Evolutionary conservation across 2,113 vertebrate genomes (phyloP).

Genomic region (Bujurquina vittata): DNA sequence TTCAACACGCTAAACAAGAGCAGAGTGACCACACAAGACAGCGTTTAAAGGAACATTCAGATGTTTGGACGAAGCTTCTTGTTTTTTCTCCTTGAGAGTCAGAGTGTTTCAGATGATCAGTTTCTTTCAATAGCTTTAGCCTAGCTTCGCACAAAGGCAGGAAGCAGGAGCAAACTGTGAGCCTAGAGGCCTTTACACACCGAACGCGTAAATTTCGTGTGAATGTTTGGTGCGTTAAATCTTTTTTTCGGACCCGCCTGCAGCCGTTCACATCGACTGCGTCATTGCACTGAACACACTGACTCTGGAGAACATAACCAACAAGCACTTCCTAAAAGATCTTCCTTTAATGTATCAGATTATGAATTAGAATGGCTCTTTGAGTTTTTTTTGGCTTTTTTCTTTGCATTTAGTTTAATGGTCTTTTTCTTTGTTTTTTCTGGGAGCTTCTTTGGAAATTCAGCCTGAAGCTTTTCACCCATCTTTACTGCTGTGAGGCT

Average conservation of each 20-base stretch:
- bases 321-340: neutral
- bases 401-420: neutral
- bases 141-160: neutral
- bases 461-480: neutral
- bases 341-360: neutral
- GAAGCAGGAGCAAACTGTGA: neutral
- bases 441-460: neutral
- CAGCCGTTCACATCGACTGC: too few relatives aligned
- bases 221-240: too few relatives aligned
- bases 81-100: neutral
- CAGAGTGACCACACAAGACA: neutral
- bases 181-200: too few relatives aligned
- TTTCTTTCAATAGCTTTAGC: neutral
- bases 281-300: neutral
- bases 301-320: neutral
- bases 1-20: neutral
- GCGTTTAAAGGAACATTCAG: neutral
- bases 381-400: neutral
- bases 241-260: too few relatives aligned
- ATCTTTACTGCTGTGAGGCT: neutral
- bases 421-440: neutral
- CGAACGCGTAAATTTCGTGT: too few relatives aligned
- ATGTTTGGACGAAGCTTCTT: neutral
- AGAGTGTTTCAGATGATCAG: neutral
- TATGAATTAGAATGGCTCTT: neutral